These are phyloP conservation scores for Cyclophora albipunctata DNA, from an alignment of 2,888 invertebrate species.

Conservation along the genomic window DNA sequence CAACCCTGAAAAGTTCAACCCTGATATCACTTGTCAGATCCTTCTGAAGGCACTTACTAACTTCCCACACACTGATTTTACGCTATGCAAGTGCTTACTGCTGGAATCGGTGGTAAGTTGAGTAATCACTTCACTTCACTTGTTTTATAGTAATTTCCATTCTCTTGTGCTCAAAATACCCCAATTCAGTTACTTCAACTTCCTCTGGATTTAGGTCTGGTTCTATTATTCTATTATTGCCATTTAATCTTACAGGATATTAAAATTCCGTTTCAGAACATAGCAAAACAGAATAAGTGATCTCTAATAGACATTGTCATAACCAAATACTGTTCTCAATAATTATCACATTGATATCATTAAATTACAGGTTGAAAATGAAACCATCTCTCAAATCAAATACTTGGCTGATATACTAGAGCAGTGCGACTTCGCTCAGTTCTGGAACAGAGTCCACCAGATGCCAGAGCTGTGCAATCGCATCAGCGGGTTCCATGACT, in stretches of 20 bases:
- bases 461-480: conserved; percentile 85
- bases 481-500: conserved; percentile 94
- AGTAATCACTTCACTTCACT: not conserved
- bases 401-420: conserved; percentile 93
- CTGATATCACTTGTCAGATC: conserved; percentile 90
- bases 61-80: conserved; percentile 97
- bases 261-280: too few species aligned
- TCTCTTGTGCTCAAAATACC: too few species aligned
- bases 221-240: too few species aligned
- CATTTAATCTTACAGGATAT: too few species aligned
- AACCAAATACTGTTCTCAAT: too few species aligned
- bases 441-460: conserved; percentile 88
- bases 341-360: too few species aligned
- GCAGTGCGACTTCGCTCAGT: conserved; percentile 92
- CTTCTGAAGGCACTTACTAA: conserved; percentile 96
- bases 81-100: conserved; percentile 96
- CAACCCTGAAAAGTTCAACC: conserved; percentile 90
- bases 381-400: conserved; percentile 91
- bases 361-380: conserved; percentile 80
- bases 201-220: too few species aligned
- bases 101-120: conserved; percentile 78
- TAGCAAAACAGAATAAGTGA: too few species aligned
- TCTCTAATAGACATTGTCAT: too few species aligned
- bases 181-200: too few species aligned
- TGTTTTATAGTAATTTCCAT: not conserved